Evolutionary conservation across 2,113 vertebrate species (phyloP), one percentile per base, ranked within the genome.

Genomic region (Eretmochelys imbricata): DNA sequence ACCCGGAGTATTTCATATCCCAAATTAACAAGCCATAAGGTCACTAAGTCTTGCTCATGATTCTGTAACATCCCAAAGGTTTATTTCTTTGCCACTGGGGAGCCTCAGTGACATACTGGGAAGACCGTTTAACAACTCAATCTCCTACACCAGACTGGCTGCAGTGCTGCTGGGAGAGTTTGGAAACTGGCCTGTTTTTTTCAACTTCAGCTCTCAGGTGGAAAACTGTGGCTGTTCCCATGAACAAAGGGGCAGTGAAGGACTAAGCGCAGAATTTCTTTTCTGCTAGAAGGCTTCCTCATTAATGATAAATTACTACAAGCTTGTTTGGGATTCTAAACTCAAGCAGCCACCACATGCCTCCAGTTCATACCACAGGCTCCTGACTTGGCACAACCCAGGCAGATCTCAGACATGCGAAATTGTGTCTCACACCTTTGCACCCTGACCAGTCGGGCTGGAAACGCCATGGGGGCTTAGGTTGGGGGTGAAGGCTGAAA

Each of bases 181-280:
- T 57, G 65, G 62, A 62, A 89, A 83, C 38, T 25, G 55, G 62
- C 55, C 20, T 92, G 54, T 8, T 92, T 81, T 51, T 50, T 59
- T 57, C 54, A 17, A 35, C 6, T 17, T 38, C 9, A 51, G 5
- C 8, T 89, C 84, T 80, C 69, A 89, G 92, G 84, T 20, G 89
- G 85, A 94, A 80, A 92, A 81, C 51, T 86, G 31, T 84, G 42
- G 22, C 4, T 27, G 6, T 27, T 48, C 55, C 49, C n/a, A 86
- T 53, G 75, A 87, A 51, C 38, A 17, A 89, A 42, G 91, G 87
- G 31, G 81, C 51, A 82, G 25, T 4, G 17, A 35, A 57, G 55
- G 69, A 29, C 57, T 80, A 80, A 82, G 38, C 55, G 81, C n/a
- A 4, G 88, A 65, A 84, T 69, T 84, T 80, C 55, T 87, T 80